Conservation (phyloP, 1,140 invertebrate species). For the Penaeus indicus region DNA sequence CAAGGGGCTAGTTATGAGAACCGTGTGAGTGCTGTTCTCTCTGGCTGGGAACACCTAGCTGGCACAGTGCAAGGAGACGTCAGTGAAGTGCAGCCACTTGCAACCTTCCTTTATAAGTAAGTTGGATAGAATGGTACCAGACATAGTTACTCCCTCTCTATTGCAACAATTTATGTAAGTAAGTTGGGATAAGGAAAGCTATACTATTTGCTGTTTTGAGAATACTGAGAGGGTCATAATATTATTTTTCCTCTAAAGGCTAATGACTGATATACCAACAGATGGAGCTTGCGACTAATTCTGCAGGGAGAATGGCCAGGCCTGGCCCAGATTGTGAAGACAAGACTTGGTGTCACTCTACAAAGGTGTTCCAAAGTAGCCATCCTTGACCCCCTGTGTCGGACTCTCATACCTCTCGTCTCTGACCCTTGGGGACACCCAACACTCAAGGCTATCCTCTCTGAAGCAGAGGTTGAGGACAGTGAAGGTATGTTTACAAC, state of each 20-base stretch:
- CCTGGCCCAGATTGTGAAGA: constrained; percentile 72
- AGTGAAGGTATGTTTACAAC: constrained; percentile 59
- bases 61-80: constrained; percentile 72
- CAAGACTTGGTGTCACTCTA: constrained; percentile 73
- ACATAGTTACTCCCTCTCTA: neutral
- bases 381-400: constrained; percentile 71
- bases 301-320: constrained; percentile 75
- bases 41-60: constrained; percentile 75
- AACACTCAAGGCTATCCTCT: constrained; percentile 71
- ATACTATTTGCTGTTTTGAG: neutral
- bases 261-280: constrained; percentile 62
- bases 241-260: neutral
- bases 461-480: constrained; percentile 67
- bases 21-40: constrained; percentile 75
- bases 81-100: constrained; percentile 72
- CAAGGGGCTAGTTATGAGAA: constrained; percentile 72
- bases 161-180: no score
- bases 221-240: no score
- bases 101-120: constrained; percentile 75
- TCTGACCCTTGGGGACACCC: constrained; percentile 73
- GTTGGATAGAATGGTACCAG: constrained; percentile 27
- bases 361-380: constrained; percentile 71
- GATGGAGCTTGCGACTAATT: constrained; percentile 74
- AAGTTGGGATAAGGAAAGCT: neutral
- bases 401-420: constrained; percentile 71